Evolutionary conservation across 2,797 vertebrate genomes (phyloP).

Genomic region (Melanogrammus aeglefinus): DNA sequence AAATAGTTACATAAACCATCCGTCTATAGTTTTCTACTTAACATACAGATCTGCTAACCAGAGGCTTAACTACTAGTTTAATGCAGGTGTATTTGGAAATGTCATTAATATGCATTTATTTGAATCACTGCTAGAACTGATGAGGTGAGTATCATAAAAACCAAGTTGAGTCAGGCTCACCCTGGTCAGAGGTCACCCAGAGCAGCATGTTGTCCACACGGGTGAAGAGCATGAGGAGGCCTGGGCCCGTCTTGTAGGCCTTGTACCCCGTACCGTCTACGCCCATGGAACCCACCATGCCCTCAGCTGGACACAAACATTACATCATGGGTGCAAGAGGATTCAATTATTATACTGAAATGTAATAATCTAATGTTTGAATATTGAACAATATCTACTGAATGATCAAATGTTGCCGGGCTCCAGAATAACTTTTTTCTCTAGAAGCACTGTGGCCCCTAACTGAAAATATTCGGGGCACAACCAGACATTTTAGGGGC

Average conservation of each 20-base stretch:
- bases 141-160: background rate
- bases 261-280: constrained; percentile 76
- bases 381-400: background rate
- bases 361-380: background rate
- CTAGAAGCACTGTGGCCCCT: too few relatives aligned
- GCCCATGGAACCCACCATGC: constrained; percentile 63
- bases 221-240: constrained; percentile 74
- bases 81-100: background rate
- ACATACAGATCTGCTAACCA: background rate
- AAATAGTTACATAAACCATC: too few relatives aligned
- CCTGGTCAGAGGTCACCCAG: constrained; percentile 79
- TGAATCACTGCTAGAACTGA: background rate
- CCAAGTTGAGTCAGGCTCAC: constrained; percentile 37
- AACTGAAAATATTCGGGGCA: too few relatives aligned
- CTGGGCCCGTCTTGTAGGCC: constrained; percentile 71
- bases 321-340: background rate
- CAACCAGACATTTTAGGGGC: too few relatives aligned
- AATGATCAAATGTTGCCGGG: background rate
- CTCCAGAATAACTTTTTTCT: too few relatives aligned
- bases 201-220: constrained; percentile 74
- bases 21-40: background rate
- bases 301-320: constrained; percentile 47
- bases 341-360: background rate
- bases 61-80: background rate
- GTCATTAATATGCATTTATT: background rate